phyloP scores from a whole-genome alignment of 2,888 invertebrate species.

The Ramazzottius varieornatus region DNA sequence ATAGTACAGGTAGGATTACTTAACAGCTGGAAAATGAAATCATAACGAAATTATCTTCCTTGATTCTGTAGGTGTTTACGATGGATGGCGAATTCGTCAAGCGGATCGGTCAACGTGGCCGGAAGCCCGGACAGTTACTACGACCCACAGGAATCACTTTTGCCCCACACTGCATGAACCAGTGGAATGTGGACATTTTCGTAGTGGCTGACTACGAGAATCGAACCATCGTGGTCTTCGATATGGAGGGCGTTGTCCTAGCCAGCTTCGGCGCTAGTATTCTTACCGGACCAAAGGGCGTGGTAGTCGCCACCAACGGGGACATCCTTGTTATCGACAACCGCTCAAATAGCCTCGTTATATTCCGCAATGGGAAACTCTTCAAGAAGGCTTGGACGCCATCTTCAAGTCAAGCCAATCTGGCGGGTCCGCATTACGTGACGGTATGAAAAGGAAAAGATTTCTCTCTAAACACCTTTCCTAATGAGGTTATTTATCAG shows the following conservation, averaged over 20 bases:
- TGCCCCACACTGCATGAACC: slow-evolving; percentile 11
- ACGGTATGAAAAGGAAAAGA: slow-evolving; percentile 20
- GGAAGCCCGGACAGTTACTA: slow-evolving; percentile 27
- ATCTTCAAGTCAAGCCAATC: slow-evolving; percentile 24
- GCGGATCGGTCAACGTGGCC: slow-evolving; percentile 24
- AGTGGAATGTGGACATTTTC: slow-evolving; percentile 23
- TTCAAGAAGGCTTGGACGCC: slow-evolving; percentile 24
- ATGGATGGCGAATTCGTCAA: slow-evolving; percentile 22
- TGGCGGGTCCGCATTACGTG: slow-evolving; percentile 32
- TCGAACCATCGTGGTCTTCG: slow-evolving; percentile 28
- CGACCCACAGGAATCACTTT: slow-evolving; percentile 28
- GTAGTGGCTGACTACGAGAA: slow-evolving; percentile 31
- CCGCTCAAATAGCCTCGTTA: slow-evolving; percentile 26
- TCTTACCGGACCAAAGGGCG: slow-evolving; percentile 29
- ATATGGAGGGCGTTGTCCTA: slow-evolving; percentile 27
- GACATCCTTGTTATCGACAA: slow-evolving; percentile 30
- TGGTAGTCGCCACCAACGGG: slow-evolving; percentile 25
- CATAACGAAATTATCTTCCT: background rate
- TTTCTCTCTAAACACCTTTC: background rate
- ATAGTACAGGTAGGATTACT: slow-evolving; percentile 22
- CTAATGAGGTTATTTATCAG: background rate
- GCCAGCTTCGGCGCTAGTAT: slow-evolving; percentile 26
- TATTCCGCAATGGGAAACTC: slow-evolving; percentile 28
- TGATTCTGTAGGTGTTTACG: slow-evolving; percentile 11
- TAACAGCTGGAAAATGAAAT: slow-evolving; percentile 22